Evolutionary conservation across 2,113 vertebrate genomes (phyloP), one percentile per base, ranked within the genome.

Genomic region (Cynopterus brachyotis): DNA sequence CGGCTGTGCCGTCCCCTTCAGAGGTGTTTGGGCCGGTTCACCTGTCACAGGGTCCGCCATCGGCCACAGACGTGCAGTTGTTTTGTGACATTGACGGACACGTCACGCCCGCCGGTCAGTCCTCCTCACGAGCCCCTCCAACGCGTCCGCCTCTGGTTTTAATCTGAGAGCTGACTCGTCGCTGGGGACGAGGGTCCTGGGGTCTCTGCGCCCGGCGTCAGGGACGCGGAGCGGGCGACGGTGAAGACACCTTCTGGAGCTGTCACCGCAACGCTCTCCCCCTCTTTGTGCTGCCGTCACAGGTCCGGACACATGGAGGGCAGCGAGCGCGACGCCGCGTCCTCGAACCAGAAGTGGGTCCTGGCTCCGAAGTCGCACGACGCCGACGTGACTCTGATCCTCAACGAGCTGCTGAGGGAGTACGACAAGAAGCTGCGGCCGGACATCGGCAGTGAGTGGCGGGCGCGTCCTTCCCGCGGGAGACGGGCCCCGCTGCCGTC

Each of bases 371-470:
- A 98, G 98, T 98, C 99, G n/a, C 99, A 99, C 53, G 99, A 99
- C 95, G 99, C 98, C 0, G 99, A 99, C 78, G 98, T 99, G 96
- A 99, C 99, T 69, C 98, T 99, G 91, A 99, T 99, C 96, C 98
- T 99, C 84, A 99, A 99, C 98, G 99, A 99, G 96, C 95, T 99
- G 81, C 98, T 99, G 95, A 99, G 99, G 98, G 99, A 99, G 83
- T 99, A 99, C 69, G 99, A 99, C 91, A 99, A 99, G 98, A 99
- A 99, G 82, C 99, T 99, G 91, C 98, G 99, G 1, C 99, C 99
- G 5, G 99, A 99, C 96, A 99, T 99, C 91, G 99, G 99, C 98
- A 98, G 99, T 99, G 98, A 99, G 98, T 99, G n/a, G n/a, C n/a
- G n/a, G n/a, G n/a, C n/a, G n/a, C n/a, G n/a, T n/a, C n/a, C n/a